Evolutionary conservation across 2,797 vertebrate genomes (phyloP).

Genomic region (Cichlasoma orientale): DNA sequence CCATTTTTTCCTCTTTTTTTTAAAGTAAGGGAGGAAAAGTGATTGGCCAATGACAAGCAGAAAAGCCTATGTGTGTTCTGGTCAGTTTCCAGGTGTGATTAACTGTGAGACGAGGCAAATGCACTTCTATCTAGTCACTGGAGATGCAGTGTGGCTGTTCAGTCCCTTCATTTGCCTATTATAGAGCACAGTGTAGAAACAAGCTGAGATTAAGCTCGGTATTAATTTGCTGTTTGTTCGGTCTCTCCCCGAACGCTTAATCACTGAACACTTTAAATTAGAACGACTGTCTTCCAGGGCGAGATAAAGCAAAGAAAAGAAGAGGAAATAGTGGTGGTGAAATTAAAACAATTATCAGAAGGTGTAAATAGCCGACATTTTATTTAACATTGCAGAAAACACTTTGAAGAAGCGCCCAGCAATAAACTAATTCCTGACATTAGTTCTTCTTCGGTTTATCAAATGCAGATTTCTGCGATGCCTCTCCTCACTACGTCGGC

Average conservation of each 20-base stretch:
- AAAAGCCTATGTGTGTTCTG: constrained; percentile 28
- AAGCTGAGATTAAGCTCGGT: background rate
- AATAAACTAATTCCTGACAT: constrained; percentile 9
- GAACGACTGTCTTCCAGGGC: background rate
- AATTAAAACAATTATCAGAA: constrained; percentile 35
- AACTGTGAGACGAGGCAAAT: constrained; percentile 17
- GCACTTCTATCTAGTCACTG: background rate
- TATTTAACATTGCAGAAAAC: constrained; percentile 47
- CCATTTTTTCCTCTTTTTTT: background rate
- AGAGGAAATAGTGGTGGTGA: background rate
- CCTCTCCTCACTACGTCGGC: background rate
- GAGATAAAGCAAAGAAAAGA: background rate
- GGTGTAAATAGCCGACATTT: constrained; percentile 40
- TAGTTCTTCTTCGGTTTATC: constrained; percentile 9
- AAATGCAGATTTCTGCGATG: constrained; percentile 36
- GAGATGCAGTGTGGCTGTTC: background rate
- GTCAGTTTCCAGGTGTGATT: constrained; percentile 21
- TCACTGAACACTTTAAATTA: constrained; percentile 9
- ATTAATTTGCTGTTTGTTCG: constrained; percentile 8
- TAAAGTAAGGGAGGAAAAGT: background rate
- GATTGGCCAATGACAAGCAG: constrained; percentile 11
- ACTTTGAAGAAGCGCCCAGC: constrained; percentile 3
- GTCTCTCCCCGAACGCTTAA: constrained; percentile 7
- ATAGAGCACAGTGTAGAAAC: background rate
- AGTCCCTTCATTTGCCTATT: constrained; percentile 1